phyloP scores from a whole-genome alignment of 2,113 vertebrate species.

The Onychostoma macrolepis region DNA sequence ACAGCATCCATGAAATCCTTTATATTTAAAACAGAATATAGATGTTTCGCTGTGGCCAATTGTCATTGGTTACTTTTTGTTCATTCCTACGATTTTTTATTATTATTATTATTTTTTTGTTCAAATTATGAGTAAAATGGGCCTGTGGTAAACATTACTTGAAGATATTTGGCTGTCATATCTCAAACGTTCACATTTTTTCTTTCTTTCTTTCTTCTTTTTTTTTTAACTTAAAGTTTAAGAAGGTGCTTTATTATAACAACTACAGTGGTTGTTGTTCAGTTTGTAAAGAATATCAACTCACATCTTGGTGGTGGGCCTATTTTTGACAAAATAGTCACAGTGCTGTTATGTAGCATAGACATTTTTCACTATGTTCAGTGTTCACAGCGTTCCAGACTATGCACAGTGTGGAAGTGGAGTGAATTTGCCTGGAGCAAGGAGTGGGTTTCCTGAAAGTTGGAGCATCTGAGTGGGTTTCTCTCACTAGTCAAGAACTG shows the following conservation, averaged over 20 bases:
- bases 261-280: not conserved
- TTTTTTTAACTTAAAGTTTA: not conserved
- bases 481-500: not conserved
- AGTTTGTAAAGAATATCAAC: not conserved
- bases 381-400: not conserved
- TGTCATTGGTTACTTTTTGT: not conserved
- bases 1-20: not conserved
- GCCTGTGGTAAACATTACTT: not conserved
- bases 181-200: not conserved
- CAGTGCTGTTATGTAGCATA: not conserved
- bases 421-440: not conserved
- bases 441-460: not conserved
- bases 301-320: not conserved
- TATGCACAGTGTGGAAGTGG: not conserved
- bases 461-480: not conserved
- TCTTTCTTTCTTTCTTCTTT: too few species aligned
- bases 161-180: not conserved
- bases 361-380: not conserved
- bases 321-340: not conserved
- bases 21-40: not conserved
- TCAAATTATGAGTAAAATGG: not conserved
- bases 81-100: not conserved
- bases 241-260: not conserved
- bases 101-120: too few species aligned
- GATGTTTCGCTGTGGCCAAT: not conserved